These are phyloP conservation scores for Florisuga fusca DNA, from an alignment of 2,797 vertebrate genomes.

Conservation along the genomic window DNA sequence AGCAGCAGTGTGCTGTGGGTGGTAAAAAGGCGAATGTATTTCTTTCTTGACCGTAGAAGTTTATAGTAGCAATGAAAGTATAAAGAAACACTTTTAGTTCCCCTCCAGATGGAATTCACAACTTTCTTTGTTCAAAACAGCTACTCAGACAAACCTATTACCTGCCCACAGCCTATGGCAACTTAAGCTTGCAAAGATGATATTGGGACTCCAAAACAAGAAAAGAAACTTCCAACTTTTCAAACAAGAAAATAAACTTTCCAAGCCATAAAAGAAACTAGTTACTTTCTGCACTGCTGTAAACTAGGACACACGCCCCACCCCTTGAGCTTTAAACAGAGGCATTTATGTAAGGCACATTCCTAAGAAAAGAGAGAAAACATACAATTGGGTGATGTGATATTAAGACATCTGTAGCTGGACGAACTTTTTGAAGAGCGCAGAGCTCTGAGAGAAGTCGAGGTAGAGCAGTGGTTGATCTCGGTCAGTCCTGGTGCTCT, in stretches of 20 bases:
- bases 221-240: no score
- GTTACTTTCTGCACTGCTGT: neutral
- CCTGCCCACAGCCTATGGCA: neutral
- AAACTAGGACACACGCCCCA: neutral
- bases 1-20: neutral
- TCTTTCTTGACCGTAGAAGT: neutral
- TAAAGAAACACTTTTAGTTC: neutral
- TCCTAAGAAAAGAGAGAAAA: neutral
- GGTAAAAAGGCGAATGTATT: neutral
- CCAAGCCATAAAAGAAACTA: slow-evolving; percentile 1
- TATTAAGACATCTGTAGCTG: neutral
- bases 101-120: slow-evolving; percentile 37
- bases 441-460: no score
- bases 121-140: slow-evolving; percentile 18
- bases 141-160: neutral
- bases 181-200: neutral
- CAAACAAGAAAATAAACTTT: no score
- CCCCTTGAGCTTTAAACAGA: neutral
- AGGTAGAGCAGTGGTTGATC: no score
- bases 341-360: neutral
- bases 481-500: no score
- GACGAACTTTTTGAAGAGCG: no score
- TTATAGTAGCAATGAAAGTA: neutral
- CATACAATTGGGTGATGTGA: neutral
- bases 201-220: neutral